Evolutionary conservation across 2,888 invertebrate genomes (phyloP).

Genomic region (Drosophila mulleri): DNA sequence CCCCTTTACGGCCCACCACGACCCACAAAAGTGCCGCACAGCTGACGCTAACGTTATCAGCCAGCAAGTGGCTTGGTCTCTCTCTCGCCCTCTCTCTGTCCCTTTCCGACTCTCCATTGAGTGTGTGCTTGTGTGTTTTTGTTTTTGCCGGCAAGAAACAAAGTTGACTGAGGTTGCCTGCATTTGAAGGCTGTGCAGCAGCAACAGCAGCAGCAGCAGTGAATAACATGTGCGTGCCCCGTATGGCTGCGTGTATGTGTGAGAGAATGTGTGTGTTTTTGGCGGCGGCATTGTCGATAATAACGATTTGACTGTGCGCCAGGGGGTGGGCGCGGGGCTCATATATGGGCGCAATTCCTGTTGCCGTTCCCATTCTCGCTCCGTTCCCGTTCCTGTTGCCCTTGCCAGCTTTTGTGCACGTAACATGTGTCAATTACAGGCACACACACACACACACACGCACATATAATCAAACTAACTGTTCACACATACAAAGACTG

Average conservation of each 20-base stretch:
- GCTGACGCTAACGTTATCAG: constrained; percentile 80
- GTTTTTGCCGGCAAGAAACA: constrained; percentile 78
- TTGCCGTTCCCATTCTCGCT: constrained; percentile 16
- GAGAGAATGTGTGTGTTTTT: constrained; percentile 66
- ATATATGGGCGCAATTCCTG: constrained; percentile 44
- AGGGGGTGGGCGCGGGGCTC: constrained; percentile 15
- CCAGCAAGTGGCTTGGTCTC: constrained; percentile 48
- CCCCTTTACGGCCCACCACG: constrained; percentile 8
- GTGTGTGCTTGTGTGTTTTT: constrained; percentile 58
- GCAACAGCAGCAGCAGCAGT: constrained; percentile 59
- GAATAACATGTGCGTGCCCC: constrained; percentile 52
- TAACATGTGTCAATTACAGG: constrained; percentile 84
- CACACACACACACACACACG: constrained; percentile 39
- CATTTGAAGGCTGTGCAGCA: constrained; percentile 79
- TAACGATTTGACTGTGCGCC: constrained; percentile 64
- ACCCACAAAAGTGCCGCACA: constrained; percentile 67
- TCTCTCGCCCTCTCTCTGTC: not conserved
- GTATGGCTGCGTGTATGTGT: constrained; percentile 19
- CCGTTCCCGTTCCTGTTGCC: constrained; percentile 24
- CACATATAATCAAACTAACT: constrained; percentile 33
- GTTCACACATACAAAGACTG: constrained; percentile 24
- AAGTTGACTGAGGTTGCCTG: constrained; percentile 81
- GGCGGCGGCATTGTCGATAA: constrained; percentile 79
- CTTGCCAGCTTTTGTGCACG: constrained; percentile 74
- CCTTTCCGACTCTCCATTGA: not conserved